Evolutionary conservation across 2,888 invertebrate species (phyloP).

Genomic region (Chrysina gloriosa): DNA sequence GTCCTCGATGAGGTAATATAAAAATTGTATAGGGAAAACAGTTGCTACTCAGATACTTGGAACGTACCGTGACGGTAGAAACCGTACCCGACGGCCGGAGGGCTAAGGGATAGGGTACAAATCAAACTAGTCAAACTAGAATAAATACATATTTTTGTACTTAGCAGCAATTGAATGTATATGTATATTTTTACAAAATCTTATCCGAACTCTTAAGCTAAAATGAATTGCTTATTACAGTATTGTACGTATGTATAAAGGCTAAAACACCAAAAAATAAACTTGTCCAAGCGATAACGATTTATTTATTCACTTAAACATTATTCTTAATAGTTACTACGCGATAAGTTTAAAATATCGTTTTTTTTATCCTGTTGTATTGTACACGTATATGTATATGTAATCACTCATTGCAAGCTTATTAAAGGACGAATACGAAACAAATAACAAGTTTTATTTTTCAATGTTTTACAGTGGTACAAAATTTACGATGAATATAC

Average conservation of each 20-base stretch:
- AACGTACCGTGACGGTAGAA: too few relatives aligned
- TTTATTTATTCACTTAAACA: constrained; percentile 20
- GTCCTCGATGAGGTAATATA: too few relatives aligned
- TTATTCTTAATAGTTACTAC: too few relatives aligned
- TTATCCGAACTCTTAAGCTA: constrained; percentile 38
- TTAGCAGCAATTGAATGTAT: constrained; percentile 43
- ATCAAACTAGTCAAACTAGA: constrained; percentile 36
- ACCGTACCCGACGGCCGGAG: too few relatives aligned
- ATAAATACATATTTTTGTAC: constrained; percentile 45
- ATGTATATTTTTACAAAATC: constrained; percentile 43
- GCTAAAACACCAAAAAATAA: constrained; percentile 36
- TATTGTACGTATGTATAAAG: constrained; percentile 19
- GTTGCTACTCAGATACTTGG: too few relatives aligned
- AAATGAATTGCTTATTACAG: constrained; percentile 33
- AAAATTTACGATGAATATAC: constrained; percentile 26
- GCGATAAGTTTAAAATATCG: too few relatives aligned
- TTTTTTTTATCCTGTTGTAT: constrained; percentile 1
- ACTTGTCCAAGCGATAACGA: constrained; percentile 32
- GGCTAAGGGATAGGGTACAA: neutral
- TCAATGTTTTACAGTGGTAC: constrained; percentile 33
- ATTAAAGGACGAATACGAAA: neutral
- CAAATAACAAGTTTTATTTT: constrained; percentile 34
- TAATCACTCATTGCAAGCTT: neutral
- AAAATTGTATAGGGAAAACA: too few relatives aligned
- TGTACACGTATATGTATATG: neutral